These are phyloP conservation scores for Pangasius larnaudii DNA, from an alignment of 2,797 vertebrate species.

Conservation along the genomic window DNA sequence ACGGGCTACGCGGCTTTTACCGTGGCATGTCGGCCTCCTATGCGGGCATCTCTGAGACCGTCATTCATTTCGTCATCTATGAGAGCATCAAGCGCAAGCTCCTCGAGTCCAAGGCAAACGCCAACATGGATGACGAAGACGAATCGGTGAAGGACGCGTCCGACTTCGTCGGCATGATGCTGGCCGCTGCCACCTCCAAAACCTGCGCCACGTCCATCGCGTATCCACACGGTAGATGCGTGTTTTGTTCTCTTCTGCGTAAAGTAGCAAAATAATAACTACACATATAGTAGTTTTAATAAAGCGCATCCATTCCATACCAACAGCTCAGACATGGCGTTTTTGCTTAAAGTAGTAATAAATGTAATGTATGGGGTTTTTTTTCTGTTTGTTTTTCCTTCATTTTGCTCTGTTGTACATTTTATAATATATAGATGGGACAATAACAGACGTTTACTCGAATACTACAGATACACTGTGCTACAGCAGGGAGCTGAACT, in stretches of 20 bases:
- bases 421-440: background rate
- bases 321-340: background rate
- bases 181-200: slow-evolving; percentile 97
- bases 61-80: slow-evolving; percentile 99
- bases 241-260: background rate
- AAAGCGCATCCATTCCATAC: background rate
- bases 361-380: too few species aligned
- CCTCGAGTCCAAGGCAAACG: slow-evolving; percentile 81
- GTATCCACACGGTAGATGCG: slow-evolving; percentile 86
- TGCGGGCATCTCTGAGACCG: slow-evolving; percentile 98
- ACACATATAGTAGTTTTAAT: background rate
- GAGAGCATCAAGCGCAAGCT: slow-evolving; percentile 96
- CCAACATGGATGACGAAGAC: slow-evolving; percentile 86
- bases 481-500: background rate
- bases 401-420: background rate
- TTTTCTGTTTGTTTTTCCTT: too few species aligned
- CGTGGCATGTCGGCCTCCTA: slow-evolving; percentile 98
- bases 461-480: background rate
- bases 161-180: slow-evolving; percentile 97
- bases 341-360: background rate
- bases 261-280: background rate
- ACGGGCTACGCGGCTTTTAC: slow-evolving; percentile 95
- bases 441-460: background rate
- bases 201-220: slow-evolving; percentile 95
- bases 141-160: slow-evolving; percentile 88